phyloP scores from a whole-genome alignment of 2,888 invertebrate species.

The Microctonus brassicae region DNA sequence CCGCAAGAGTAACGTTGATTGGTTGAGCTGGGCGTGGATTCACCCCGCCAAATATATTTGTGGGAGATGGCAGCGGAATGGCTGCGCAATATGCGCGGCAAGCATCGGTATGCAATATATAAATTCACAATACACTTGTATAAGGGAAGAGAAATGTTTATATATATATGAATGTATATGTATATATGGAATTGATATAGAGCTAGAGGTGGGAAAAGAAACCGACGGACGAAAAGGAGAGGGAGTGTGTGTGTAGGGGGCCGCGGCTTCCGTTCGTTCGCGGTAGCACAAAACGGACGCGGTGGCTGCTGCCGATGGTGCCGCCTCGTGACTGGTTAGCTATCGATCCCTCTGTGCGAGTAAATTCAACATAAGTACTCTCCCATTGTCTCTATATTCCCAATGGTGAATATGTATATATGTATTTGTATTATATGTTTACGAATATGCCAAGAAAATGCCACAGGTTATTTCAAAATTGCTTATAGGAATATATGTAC shows the following conservation, averaged over 20 bases:
- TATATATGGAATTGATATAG: neutral
- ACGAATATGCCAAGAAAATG: no score
- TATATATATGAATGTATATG: neutral
- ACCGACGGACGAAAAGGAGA: no score
- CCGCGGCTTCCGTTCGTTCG: conserved; percentile 32
- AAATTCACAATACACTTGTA: conserved; percentile 4
- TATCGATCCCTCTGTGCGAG: conserved; percentile 49
- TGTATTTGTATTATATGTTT: conserved; percentile 4
- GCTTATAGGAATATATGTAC: no score
- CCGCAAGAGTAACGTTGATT: conserved; percentile 46
- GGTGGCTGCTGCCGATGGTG: conserved; percentile 51
- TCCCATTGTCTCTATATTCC: neutral
- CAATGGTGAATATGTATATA: neutral
- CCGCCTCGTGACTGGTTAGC: conserved; percentile 50
- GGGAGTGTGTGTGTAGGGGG: conserved; percentile 19
- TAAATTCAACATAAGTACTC: conserved; percentile 10
- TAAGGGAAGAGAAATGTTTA: neutral
- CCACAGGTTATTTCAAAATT: no score
- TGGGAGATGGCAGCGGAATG: conserved; percentile 62
- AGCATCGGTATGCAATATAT: conserved; percentile 20
- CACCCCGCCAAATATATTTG: conserved; percentile 50
- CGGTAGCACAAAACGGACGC: conserved; percentile 36
- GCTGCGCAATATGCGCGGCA: conserved; percentile 54
- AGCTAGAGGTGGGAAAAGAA: no score
- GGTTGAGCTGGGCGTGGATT: conserved; percentile 42